A percentile compares a stretch with the other conserved stretches of the same genome.
phyloP scores from a whole-genome alignment of 2,113 vertebrate genomes.

The Cebidichthys violaceus region DNA sequence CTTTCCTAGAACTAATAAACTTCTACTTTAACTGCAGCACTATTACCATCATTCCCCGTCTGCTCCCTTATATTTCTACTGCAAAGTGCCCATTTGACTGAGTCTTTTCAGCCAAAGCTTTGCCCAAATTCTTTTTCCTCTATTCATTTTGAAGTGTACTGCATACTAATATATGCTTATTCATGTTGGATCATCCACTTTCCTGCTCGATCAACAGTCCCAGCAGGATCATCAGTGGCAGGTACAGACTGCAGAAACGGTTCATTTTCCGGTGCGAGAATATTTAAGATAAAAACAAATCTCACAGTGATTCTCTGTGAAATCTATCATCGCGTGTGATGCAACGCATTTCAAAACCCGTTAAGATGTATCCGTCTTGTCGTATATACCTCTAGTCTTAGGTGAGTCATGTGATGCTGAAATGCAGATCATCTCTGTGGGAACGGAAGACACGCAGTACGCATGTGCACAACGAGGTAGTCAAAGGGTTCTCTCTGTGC shows the following conservation, averaged over 20 bases:
- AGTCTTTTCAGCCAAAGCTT: conserved; percentile 1
- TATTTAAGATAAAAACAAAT: conserved; percentile 33
- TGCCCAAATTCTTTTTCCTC: neutral
- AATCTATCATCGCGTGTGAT: conserved; percentile 30
- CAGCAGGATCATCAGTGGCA: conserved; percentile 31
- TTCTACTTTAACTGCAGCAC: conserved; percentile 1
- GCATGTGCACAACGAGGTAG: conserved; percentile 55
- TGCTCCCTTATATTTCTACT: neutral
- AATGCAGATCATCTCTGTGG: conserved; percentile 53
- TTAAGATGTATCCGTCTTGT: conserved; percentile 18
- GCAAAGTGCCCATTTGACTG: conserved; percentile 3
- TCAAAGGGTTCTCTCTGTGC: conserved; percentile 47
- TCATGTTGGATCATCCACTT: conserved; percentile 20
- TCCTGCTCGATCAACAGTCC: conserved; percentile 27
- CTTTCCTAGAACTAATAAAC: neutral
- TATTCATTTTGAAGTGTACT: conserved; percentile 16
- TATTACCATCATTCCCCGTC: conserved; percentile 4
- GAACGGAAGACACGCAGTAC: conserved; percentile 33
- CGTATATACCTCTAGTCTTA: conserved; percentile 13
- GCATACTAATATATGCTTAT: conserved; percentile 31
- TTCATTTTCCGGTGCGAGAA: neutral
- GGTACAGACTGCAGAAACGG: conserved; percentile 20
- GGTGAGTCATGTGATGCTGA: conserved; percentile 42
- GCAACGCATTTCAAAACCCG: conserved; percentile 38
- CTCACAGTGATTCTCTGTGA: conserved; percentile 14